Evolutionary conservation across 2,113 vertebrate genomes (phyloP), one percentile per base, ranked within the genome.

Genomic region (Phainopepla nitens): DNA sequence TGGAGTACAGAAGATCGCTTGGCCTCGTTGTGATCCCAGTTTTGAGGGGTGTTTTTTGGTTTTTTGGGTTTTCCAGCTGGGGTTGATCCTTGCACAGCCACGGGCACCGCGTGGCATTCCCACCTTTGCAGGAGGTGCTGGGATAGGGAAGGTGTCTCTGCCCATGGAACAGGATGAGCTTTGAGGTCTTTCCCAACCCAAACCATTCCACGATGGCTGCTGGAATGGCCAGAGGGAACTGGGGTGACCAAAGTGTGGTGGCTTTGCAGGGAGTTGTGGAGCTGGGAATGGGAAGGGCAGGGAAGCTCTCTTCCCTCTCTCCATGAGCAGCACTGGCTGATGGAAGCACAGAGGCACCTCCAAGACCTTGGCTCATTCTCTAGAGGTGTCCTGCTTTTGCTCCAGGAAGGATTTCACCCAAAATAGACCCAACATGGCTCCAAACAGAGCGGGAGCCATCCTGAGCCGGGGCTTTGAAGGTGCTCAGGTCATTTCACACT

Each of bases 91-190:
- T 4, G 58, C 18, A 0, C 15, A 15, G 65, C 60, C 35, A 1
- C 0, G 0, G 61, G 54, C 35, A 27, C 1, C 0, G 1, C 0
- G 1, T 8, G 54, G 23, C 8, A 1, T 44, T 87, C 57, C 49
- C 7, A 5, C 29, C 11, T 73, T 44, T 20, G 10, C 33, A 5
- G 35, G 80, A 57, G 87, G 4, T 35, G 76, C 33, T 42, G 58
- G 50, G 50, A 8, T 2, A 8, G 61, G 86, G 23, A 13, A 39
- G 8, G 7, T 10, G 42, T 27, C 17, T 58, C 66, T 80, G 35
- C 17, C 58, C 27, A 0, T 7, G 78, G 33, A 33, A 2, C 33
- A 8, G 54, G 53, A 10, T 4, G 24, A 47, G 47, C 39, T 61
- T 19, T 9, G 41, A 29, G 47, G 29, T 22, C 28, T 58, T 39